Percentiles rank a stretch among this genome's conserved stretches.
Evolutionary conservation across 1,140 invertebrate species (phyloP).

Genomic region (Apolygus lucorum): DNA sequence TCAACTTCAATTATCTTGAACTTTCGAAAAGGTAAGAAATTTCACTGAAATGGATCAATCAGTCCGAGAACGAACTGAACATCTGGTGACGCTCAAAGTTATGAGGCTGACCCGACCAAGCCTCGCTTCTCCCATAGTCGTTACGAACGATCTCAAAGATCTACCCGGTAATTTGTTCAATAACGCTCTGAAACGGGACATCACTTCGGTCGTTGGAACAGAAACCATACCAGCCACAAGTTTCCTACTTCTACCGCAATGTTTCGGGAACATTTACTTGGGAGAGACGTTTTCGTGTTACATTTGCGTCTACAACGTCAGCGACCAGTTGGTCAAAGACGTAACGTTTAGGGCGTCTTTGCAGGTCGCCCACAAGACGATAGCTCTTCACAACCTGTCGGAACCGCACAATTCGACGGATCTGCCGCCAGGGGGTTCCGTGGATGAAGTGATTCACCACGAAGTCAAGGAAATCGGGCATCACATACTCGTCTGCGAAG

Average conservation of each 20-base stretch:
- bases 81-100: conserved; percentile 49
- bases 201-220: conserved; percentile 62
- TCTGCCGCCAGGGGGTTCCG: conserved; percentile 70
- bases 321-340: conserved; percentile 67
- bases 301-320: conserved; percentile 94
- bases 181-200: conserved; percentile 65
- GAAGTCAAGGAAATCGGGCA: conserved; percentile 97
- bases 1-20: too few relatives aligned
- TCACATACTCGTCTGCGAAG: conserved; percentile 94
- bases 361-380: conserved; percentile 3
- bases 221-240: conserved; percentile 77
- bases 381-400: not conserved
- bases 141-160: conserved; percentile 76
- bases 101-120: conserved; percentile 86
- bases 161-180: conserved; percentile 69
- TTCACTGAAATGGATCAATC: not conserved
- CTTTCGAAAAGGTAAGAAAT: too few relatives aligned
- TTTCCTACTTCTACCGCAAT: conserved; percentile 86
- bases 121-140: conserved; percentile 64
- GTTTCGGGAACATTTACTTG: conserved; percentile 79
- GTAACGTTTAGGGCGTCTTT: conserved; percentile 62
- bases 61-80: not conserved
- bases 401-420: conserved; percentile 41
- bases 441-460: conserved; percentile 93
- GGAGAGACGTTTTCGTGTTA: conserved; percentile 98